Conservation (phyloP, 2,797 vertebrate genomes). For the Coendou prehensilis region DNA sequence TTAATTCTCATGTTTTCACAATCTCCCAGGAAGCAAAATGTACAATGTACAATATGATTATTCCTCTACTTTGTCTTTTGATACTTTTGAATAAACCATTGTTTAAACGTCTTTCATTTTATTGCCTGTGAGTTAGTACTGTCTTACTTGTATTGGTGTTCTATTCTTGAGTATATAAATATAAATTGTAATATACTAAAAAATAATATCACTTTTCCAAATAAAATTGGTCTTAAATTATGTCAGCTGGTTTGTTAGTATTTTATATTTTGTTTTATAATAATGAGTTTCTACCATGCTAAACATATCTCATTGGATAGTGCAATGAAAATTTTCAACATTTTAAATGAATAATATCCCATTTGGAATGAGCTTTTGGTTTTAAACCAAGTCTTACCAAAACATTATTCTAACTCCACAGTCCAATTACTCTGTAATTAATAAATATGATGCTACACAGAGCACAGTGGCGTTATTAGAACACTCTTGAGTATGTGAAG, state of each 20-base stretch:
- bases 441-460: constrained; percentile 25
- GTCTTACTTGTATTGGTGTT: constrained; percentile 8
- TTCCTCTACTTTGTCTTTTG: not conserved
- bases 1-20: not conserved
- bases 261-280: constrained; percentile 49
- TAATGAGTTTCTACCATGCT: constrained; percentile 6
- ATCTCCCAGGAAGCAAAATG: not conserved
- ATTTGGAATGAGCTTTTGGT: constrained; percentile 55
- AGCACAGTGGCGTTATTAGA: constrained; percentile 61
- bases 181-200: constrained; percentile 19
- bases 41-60: not conserved
- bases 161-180: constrained; percentile 4
- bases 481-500: constrained; percentile 66
- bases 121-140: constrained; percentile 17
- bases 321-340: constrained; percentile 16
- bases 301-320: not conserved
- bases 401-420: constrained; percentile 32
- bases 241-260: not conserved
- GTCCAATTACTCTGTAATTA: constrained; percentile 45
- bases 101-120: not conserved
- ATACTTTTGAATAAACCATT: constrained; percentile 13
- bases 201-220: constrained; percentile 1
- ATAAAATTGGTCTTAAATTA: constrained; percentile 15
- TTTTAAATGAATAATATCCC: constrained; percentile 33
- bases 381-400: constrained; percentile 73